Conservation (phyloP, 2,888 invertebrate species). For the Dinocampus coccinellae region DNA sequence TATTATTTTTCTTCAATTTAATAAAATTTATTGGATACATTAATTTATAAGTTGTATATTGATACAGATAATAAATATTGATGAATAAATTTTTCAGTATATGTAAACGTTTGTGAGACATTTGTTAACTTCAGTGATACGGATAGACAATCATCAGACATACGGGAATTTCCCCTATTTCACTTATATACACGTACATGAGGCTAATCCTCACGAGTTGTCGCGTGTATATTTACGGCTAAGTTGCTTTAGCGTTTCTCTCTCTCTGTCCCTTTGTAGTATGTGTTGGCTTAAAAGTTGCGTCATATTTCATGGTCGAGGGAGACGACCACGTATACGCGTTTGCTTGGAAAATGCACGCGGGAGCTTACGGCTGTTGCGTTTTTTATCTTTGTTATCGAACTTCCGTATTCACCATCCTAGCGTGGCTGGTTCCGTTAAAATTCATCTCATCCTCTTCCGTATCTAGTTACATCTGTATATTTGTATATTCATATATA, state of each 20-base stretch:
- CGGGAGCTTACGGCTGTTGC: slow-evolving; percentile 38
- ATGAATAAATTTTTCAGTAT: too few relatives aligned
- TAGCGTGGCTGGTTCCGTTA: slow-evolving; percentile 4
- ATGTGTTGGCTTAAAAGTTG: slow-evolving; percentile 51
- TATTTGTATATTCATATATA: not conserved
- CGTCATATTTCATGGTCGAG: slow-evolving; percentile 49
- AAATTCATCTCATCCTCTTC: slow-evolving; percentile 2
- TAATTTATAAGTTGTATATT: too few relatives aligned
- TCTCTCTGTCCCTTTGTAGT: not conserved
- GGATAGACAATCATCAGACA: slow-evolving; percentile 10
- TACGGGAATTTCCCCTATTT: not conserved
- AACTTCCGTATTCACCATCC: slow-evolving; percentile 36
- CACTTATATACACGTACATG: slow-evolving; percentile 1
- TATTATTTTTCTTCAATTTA: not conserved
- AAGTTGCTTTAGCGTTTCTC: too few relatives aligned
- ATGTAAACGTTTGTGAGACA: not conserved
- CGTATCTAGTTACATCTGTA: not conserved
- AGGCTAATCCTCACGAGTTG: not conserved
- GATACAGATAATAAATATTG: too few relatives aligned
- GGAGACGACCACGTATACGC: slow-evolving; percentile 6
- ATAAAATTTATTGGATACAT: not conserved
- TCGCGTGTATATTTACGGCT: slow-evolving; percentile 27
- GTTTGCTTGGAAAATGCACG: slow-evolving; percentile 10
- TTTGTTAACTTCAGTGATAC: not conserved
- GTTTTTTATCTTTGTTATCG: slow-evolving; percentile 50